A percentile compares a stretch with the other conserved stretches of the same genome.
Conservation (phyloP, 1,140 invertebrate genomes). For the Globodera rostochiensis region DNA sequence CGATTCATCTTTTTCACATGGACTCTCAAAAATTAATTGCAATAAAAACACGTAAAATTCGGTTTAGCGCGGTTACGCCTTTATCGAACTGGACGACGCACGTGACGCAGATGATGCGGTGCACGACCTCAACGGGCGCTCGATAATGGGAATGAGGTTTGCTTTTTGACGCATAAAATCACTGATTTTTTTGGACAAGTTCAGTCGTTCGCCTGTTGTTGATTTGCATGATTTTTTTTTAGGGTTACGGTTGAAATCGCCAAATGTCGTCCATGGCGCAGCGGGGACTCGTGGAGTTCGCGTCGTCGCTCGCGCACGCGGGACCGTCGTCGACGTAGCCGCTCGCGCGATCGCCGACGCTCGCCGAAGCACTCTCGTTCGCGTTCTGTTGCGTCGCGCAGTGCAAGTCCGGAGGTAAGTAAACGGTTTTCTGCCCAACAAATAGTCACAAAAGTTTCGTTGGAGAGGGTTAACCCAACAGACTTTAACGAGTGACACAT, state of each 20-base stretch:
- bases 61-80: conserved; percentile 46
- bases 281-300: conserved; percentile 13
- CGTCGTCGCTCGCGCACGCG: conserved; percentile 31
- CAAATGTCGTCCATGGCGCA: conserved; percentile 45
- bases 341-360: not conserved
- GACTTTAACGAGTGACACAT: not conserved
- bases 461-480: not conserved
- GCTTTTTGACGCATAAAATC: not conserved
- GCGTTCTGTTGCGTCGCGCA: conserved; percentile 20
- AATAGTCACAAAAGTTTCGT: not conserved
- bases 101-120: conserved; percentile 53
- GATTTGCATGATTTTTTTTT: no score
- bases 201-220: not conserved
- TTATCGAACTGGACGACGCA: conserved; percentile 45
- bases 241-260: conserved; percentile 41
- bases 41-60: no score
- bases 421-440: no score
- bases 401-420: conserved; percentile 23
- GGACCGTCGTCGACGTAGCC: conserved; percentile 23
- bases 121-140: conserved; percentile 49
- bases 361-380: conserved; percentile 11
- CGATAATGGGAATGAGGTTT: conserved; percentile 52
- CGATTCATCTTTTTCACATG: no score
- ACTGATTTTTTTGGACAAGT: not conserved
- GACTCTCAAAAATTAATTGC: no score